phyloP scores from a whole-genome alignment of 2,797 vertebrate species.

The Falco biarmicus region DNA sequence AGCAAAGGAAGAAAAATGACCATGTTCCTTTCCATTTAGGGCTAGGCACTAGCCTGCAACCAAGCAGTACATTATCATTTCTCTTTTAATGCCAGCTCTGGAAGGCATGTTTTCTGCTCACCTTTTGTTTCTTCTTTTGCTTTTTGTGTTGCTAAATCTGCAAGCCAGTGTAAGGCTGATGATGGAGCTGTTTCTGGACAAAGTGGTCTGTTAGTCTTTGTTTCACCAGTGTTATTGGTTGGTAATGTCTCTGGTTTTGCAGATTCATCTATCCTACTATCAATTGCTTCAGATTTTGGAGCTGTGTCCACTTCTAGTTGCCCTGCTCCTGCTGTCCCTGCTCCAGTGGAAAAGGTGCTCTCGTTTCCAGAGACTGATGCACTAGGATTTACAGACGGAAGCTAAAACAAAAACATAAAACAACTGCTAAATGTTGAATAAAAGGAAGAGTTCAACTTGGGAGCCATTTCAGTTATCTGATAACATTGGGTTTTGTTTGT shows the following conservation, averaged over 20 bases:
- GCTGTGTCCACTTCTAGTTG: constrained; percentile 66
- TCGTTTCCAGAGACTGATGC: constrained; percentile 73
- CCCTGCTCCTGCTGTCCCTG: constrained; percentile 60
- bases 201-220: constrained; percentile 75
- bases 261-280: constrained; percentile 74
- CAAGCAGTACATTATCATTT: not conserved
- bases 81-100: not conserved
- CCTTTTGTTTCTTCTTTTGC: constrained; percentile 99
- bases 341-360: constrained; percentile 76
- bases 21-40: not conserved
- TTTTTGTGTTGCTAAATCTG: constrained; percentile 96
- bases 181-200: constrained; percentile 81
- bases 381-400: constrained; percentile 78
- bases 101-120: constrained; percentile 58
- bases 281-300: constrained; percentile 72
- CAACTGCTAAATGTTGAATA: not conserved
- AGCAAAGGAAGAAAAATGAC: not conserved
- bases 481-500: not conserved
- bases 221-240: constrained; percentile 77
- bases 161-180: constrained; percentile 96
- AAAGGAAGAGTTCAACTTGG: not conserved
- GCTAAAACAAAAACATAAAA: constrained; percentile 59
- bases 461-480: not conserved
- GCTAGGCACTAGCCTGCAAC: not conserved
- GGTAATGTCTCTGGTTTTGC: constrained; percentile 70